These are phyloP conservation scores for Drosophila punjabiensis DNA, from an alignment of 1,140 invertebrate genomes.

Conservation along the genomic window DNA sequence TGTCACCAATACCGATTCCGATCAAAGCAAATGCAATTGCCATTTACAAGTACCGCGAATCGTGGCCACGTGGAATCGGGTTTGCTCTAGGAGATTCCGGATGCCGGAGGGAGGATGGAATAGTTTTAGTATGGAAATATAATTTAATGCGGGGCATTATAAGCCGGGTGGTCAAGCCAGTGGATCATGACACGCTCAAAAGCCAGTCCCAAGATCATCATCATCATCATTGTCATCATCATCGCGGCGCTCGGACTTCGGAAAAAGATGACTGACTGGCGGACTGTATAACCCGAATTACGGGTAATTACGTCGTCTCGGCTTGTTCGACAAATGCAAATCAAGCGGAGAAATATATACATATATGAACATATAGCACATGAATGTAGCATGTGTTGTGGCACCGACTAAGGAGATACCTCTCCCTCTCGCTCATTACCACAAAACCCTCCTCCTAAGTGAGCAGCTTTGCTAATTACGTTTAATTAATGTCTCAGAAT, in stretches of 20 bases:
- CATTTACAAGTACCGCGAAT: constrained; percentile 4
- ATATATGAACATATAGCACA: no score
- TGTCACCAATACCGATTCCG: constrained; percentile 2
- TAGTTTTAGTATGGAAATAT: constrained; percentile 6
- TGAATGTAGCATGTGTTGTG: neutral
- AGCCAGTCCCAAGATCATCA: constrained; percentile 29
- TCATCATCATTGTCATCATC: constrained; percentile 3
- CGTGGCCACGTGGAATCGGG: constrained; percentile 44
- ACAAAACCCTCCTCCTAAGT: neutral
- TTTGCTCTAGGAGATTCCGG: neutral
- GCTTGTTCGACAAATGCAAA: constrained; percentile 65
- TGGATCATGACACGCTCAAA: neutral
- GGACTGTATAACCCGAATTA: constrained; percentile 71
- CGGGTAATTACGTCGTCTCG: constrained; percentile 66
- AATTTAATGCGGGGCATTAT: constrained; percentile 2
- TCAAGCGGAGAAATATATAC: constrained; percentile 30
- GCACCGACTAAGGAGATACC: constrained; percentile 19
- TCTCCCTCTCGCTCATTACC: neutral
- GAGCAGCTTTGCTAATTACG: constrained; percentile 7
- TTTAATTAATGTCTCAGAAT: constrained; percentile 13
- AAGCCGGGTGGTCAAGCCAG: constrained; percentile 28
- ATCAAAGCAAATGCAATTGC: constrained; percentile 11
- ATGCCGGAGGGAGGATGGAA: neutral
- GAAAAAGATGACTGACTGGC: constrained; percentile 14
- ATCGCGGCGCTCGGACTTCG: neutral